Conservation (phyloP, 2,888 invertebrate species). For the Eristalis arbustorum region DNA sequence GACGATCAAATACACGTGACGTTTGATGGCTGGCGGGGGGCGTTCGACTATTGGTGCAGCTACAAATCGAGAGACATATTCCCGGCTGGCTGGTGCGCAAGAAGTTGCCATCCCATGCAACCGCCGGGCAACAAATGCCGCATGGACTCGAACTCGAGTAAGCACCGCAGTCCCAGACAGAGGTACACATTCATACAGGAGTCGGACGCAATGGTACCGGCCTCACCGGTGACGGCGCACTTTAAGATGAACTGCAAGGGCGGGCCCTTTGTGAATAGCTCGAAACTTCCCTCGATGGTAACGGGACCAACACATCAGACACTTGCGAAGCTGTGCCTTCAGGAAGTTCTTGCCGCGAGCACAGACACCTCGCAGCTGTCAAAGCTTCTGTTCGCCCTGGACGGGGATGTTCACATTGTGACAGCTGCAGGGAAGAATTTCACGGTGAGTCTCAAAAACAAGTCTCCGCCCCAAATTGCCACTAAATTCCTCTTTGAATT, state of each 20-base stretch:
- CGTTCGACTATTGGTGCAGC: slow-evolving; percentile 98
- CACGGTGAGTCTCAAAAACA: slow-evolving; percentile 74
- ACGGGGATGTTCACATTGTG: slow-evolving; percentile 80
- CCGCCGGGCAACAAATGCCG: slow-evolving; percentile 94
- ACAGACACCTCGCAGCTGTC: slow-evolving; percentile 79
- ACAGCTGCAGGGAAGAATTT: slow-evolving; percentile 80
- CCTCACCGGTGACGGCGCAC: slow-evolving; percentile 82
- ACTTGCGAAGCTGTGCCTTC: slow-evolving; percentile 79
- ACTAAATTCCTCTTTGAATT: not conserved
- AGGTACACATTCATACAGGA: slow-evolving; percentile 82
- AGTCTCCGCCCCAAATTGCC: too few species aligned
- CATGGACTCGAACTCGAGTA: slow-evolving; percentile 81
- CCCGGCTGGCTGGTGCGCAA: slow-evolving; percentile 97
- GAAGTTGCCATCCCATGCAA: slow-evolving; percentile 95
- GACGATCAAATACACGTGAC: slow-evolving; percentile 97
- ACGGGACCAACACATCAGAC: slow-evolving; percentile 81
- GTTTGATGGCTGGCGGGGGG: slow-evolving; percentile 98
- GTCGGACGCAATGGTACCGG: slow-evolving; percentile 80
- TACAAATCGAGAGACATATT: slow-evolving; percentile 97
- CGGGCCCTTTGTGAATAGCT: slow-evolving; percentile 81
- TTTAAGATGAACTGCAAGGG: slow-evolving; percentile 81
- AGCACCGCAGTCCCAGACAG: slow-evolving; percentile 82
- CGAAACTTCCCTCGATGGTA: slow-evolving; percentile 80
- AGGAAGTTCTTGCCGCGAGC: slow-evolving; percentile 80
- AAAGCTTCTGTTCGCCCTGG: slow-evolving; percentile 78